Percentiles rank a stretch among this genome's conserved stretches.
These are phyloP conservation scores for Belonocnema kinseyi DNA, from an alignment of 1,140 invertebrate species.

Conservation along the genomic window DNA sequence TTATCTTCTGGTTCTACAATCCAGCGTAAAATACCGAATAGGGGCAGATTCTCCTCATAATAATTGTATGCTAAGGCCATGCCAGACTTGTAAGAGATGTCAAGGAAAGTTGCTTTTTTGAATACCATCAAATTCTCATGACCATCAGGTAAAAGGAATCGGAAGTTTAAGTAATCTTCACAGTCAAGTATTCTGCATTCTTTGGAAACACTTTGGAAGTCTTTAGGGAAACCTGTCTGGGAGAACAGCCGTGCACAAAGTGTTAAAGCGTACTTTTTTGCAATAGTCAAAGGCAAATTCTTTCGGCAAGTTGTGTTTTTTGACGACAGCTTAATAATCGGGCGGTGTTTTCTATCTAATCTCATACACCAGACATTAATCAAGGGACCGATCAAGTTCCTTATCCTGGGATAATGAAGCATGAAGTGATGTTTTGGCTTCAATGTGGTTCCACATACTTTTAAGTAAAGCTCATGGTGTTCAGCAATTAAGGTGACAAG, in stretches of 20 bases:
- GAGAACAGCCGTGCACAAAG: not conserved
- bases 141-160: not conserved
- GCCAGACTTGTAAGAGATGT: not conserved
- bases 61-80: not conserved
- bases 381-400: not conserved
- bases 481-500: slow-evolving; percentile 39
- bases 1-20: not conserved
- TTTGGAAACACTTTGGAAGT: not conserved
- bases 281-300: not conserved
- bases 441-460: slow-evolving; percentile 40
- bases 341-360: slow-evolving; percentile 2
- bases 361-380: slow-evolving; percentile 6
- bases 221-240: not conserved
- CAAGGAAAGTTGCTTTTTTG: not conserved
- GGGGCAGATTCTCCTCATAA: not conserved
- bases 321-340: not conserved
- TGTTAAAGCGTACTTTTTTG: not conserved
- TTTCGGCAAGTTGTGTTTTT: slow-evolving; percentile 4
- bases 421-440: slow-evolving; percentile 47
- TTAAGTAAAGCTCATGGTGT: slow-evolving; percentile 43
- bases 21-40: not conserved
- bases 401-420: slow-evolving; percentile 39
- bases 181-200: not conserved
- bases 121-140: not conserved
- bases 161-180: not conserved